phyloP scores from a whole-genome alignment of 2,888 invertebrate genomes.

The Acrocyrtus sp. region DNA sequence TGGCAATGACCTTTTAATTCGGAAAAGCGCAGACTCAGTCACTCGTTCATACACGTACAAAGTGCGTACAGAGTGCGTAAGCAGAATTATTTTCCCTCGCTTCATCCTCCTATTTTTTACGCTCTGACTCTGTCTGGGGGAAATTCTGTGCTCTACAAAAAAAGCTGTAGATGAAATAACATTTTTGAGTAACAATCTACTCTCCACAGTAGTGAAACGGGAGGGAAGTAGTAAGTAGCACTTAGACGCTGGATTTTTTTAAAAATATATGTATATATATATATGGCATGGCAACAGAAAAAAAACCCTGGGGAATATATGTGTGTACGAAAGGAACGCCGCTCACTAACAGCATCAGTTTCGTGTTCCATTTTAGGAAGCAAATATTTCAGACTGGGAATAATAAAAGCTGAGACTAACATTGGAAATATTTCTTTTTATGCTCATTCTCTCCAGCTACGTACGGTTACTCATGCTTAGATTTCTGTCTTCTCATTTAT shows the following conservation, averaged over 20 bases:
- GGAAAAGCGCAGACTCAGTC: conserved; percentile 40
- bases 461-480: no score
- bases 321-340: no score
- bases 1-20: conserved; percentile 51
- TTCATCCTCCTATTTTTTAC: conserved; percentile 9
- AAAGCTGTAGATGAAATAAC: no score
- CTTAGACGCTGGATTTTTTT: neutral
- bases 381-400: neutral
- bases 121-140: no score
- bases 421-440: no score
- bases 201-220: neutral
- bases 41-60: conserved; percentile 12
- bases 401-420: neutral
- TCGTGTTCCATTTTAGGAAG: neutral
- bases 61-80: conserved; percentile 46
- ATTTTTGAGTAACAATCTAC: neutral
- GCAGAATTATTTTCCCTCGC: conserved; percentile 38
- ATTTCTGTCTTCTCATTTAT: no score
- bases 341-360: no score
- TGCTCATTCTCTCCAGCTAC: no score
- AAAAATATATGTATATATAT: no score
- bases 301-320: neutral
- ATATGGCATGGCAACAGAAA: neutral
- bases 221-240: neutral
- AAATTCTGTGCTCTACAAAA: no score